Evolutionary conservation across 2,113 vertebrate genomes (phyloP).

Genomic region (Corydoras sp.): DNA sequence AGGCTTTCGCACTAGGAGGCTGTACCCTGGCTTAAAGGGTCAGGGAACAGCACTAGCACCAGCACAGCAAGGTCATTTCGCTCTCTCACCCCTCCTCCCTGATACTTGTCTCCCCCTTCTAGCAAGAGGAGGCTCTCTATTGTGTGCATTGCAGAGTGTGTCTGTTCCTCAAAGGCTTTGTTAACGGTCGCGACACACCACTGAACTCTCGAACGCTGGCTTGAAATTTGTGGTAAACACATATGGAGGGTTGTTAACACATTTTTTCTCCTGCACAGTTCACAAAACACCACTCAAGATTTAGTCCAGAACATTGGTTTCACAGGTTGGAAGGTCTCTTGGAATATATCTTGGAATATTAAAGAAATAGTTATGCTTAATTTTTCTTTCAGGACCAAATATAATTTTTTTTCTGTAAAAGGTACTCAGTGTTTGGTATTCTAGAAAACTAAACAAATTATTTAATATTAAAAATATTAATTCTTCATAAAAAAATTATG

Average conservation of each 20-base stretch:
- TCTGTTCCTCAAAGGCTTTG: slow-evolving; percentile 50
- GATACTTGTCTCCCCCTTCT: slow-evolving; percentile 47
- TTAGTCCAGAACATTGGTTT: neutral
- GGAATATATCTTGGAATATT: no score
- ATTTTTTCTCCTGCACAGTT: slow-evolving; percentile 26
- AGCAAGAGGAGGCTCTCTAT: slow-evolving; percentile 51
- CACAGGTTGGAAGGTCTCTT: neutral
- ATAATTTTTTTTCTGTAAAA: no score
- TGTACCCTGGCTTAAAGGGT: slow-evolving; percentile 50
- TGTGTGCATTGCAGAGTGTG: slow-evolving; percentile 54
- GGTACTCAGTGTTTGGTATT: neutral
- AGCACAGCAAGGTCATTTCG: slow-evolving; percentile 60
- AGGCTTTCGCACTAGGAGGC: slow-evolving; percentile 62
- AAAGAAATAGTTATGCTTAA: no score
- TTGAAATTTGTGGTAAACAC: slow-evolving; percentile 26
- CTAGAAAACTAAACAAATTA: neutral
- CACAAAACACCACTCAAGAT: slow-evolving; percentile 23
- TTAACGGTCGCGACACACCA: slow-evolving; percentile 35
- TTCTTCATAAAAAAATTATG: no score
- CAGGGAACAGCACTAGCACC: slow-evolving; percentile 59
- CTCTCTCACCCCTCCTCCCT: slow-evolving; percentile 31
- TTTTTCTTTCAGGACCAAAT: no score
- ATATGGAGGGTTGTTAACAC: slow-evolving; percentile 38
- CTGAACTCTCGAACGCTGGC: slow-evolving; percentile 26
- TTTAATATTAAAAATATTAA: no score